Evolutionary conservation across 1,140 invertebrate species (phyloP).

Genomic region (Caerostris darwini): DNA sequence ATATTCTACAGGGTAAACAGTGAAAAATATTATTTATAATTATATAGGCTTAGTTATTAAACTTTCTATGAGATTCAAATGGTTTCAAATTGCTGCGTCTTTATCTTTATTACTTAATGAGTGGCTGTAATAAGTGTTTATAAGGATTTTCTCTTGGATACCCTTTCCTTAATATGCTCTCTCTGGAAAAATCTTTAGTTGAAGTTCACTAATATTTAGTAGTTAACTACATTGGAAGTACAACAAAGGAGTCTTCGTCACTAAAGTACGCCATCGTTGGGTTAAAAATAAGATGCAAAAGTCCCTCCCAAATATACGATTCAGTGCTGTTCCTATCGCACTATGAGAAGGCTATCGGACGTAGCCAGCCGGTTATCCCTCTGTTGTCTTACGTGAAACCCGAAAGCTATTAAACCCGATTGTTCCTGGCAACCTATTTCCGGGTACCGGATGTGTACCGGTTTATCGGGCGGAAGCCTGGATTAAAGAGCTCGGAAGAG

Average conservation of each 20-base stretch:
- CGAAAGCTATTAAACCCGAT: constrained; percentile 74
- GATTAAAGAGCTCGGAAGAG: constrained; percentile 59
- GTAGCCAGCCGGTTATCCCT: constrained; percentile 45
- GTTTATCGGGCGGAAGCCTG: constrained; percentile 75
- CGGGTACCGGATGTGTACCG: constrained; percentile 71
- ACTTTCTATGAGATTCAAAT: too few species aligned
- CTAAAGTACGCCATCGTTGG: neutral
- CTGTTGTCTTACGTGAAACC: constrained; percentile 64
- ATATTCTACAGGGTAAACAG: too few species aligned
- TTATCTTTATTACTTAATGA: too few species aligned
- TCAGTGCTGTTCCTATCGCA: neutral
- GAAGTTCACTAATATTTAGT: too few species aligned
- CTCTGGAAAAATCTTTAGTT: too few species aligned
- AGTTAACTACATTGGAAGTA: too few species aligned
- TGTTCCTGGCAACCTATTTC: constrained; percentile 73
- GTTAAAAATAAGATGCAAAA: constrained; percentile 37
- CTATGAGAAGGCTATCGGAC: constrained; percentile 53
- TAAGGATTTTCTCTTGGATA: too few species aligned
- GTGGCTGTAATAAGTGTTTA: too few species aligned
- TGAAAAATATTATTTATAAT: too few species aligned
- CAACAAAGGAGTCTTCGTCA: neutral
- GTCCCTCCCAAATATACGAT: constrained; percentile 62
- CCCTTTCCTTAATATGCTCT: too few species aligned
- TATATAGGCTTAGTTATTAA: too few species aligned
- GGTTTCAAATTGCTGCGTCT: too few species aligned